A percentile compares a stretch with the other conserved stretches of the same genome.
Conservation (phyloP, 1,140 invertebrate species). For the Drosophila lini region DNA sequence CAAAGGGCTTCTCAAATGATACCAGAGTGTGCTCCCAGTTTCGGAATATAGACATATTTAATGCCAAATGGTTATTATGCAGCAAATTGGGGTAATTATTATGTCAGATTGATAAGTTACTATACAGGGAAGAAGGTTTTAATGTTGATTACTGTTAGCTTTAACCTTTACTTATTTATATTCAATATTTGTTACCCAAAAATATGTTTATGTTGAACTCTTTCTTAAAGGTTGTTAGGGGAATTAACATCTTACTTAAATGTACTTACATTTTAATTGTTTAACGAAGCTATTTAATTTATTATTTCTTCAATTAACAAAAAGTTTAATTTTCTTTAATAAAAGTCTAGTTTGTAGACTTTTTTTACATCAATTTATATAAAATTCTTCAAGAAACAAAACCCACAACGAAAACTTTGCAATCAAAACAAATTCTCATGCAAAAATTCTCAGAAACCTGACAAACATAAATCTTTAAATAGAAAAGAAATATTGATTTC, state of each 20-base stretch:
- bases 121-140: neutral
- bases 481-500: conserved; percentile 7
- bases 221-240: no score
- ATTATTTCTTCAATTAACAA: no score
- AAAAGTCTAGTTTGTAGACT: neutral
- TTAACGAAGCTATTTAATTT: no score
- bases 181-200: neutral
- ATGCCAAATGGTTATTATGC: conserved; percentile 16
- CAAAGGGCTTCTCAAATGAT: conserved; percentile 10
- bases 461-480: neutral
- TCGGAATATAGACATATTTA: neutral
- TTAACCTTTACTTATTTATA: neutral
- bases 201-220: neutral
- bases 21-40: neutral
- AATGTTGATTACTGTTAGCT: neutral
- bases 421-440: neutral
- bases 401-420: neutral
- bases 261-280: no score
- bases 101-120: neutral
- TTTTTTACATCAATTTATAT: neutral
- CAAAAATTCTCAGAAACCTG: neutral
- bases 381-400: neutral
- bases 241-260: no score
- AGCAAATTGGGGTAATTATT: neutral
- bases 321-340: no score